These are phyloP conservation scores for Nephrotoma flavescens DNA, from an alignment of 2,888 invertebrate genomes.

Conservation along the genomic window DNA sequence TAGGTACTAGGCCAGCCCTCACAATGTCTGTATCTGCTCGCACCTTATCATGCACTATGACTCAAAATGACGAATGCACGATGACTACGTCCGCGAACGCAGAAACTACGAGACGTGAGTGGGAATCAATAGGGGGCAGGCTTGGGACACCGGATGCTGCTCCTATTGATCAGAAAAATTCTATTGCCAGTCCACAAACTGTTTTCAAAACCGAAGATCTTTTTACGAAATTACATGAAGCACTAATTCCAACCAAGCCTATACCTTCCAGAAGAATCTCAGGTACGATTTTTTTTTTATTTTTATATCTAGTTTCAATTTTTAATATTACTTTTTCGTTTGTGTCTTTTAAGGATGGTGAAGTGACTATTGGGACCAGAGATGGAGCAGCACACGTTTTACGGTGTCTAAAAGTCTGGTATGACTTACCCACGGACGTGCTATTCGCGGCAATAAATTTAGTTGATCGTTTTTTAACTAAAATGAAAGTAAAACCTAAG, in stretches of 20 bases:
- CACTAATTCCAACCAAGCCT: slow-evolving; percentile 56
- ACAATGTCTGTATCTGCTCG: slow-evolving; percentile 35
- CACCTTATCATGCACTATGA: slow-evolving; percentile 28
- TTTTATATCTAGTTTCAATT: not conserved
- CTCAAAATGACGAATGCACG: slow-evolving; percentile 12
- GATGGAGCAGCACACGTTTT: slow-evolving; percentile 70
- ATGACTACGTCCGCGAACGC: slow-evolving; percentile 19
- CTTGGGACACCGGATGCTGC: slow-evolving; percentile 48
- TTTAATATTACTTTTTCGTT: not conserved
- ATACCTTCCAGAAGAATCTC: slow-evolving; percentile 45
- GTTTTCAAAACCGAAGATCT: slow-evolving; percentile 27
- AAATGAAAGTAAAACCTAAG: slow-evolving; percentile 67
- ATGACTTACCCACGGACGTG: slow-evolving; percentile 63
- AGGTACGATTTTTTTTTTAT: slow-evolving; percentile 33
- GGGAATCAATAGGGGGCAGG: slow-evolving; percentile 39
- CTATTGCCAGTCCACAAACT: slow-evolving; percentile 21
- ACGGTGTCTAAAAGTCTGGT: slow-evolving; percentile 72
- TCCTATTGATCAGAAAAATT: slow-evolving; percentile 17
- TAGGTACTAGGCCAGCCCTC: slow-evolving; percentile 37
- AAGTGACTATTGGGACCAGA: slow-evolving; percentile 59
- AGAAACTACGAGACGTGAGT: slow-evolving; percentile 28
- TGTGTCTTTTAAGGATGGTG: slow-evolving; percentile 38
- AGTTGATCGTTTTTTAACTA: slow-evolving; percentile 68
- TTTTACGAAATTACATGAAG: slow-evolving; percentile 47
- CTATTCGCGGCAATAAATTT: slow-evolving; percentile 64